phyloP scores from a whole-genome alignment of 1,140 invertebrate genomes.

The Halotydeus destructor region DNA sequence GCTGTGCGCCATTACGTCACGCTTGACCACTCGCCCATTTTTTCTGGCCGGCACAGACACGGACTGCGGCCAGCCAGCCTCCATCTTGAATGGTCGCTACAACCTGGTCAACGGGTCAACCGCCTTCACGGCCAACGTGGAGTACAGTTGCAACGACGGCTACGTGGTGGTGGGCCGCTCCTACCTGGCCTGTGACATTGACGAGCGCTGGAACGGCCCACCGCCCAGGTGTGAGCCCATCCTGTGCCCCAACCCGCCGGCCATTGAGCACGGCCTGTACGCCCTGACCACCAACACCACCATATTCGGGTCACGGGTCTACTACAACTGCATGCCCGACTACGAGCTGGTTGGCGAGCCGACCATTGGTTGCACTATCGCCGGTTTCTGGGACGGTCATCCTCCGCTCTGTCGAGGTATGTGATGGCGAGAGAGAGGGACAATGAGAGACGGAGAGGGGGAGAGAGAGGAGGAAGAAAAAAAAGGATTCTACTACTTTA shows the following conservation, averaged over 20 bases:
- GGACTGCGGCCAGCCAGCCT: constrained; percentile 67
- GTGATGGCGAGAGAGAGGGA: neutral
- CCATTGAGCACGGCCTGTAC: constrained; percentile 45
- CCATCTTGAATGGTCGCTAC: constrained; percentile 58
- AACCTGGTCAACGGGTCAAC: constrained; percentile 57
- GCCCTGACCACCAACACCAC: constrained; percentile 37
- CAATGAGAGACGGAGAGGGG: too few species aligned
- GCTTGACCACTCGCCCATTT: too few species aligned
- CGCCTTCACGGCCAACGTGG: constrained; percentile 57
- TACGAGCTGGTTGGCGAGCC: constrained; percentile 40
- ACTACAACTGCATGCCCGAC: constrained; percentile 44
- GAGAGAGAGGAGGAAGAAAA: neutral
- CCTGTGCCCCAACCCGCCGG: constrained; percentile 45
- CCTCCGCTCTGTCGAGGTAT: constrained; percentile 30
- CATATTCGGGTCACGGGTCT: constrained; percentile 42
- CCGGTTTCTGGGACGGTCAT: constrained; percentile 52
- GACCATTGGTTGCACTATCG: constrained; percentile 43
- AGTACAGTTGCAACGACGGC: constrained; percentile 59
- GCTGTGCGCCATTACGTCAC: too few species aligned
- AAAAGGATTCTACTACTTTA: neutral
- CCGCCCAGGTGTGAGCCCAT: constrained; percentile 65
- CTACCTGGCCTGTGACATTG: constrained; percentile 65
- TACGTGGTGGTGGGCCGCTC: constrained; percentile 59
- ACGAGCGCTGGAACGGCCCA: constrained; percentile 78
- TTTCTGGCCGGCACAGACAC: constrained; percentile 36